A percentile compares a stretch with the other conserved stretches of the same genome.
phyloP scores from a whole-genome alignment of 2,113 vertebrate species.

The Atrichornis clamosus region DNA sequence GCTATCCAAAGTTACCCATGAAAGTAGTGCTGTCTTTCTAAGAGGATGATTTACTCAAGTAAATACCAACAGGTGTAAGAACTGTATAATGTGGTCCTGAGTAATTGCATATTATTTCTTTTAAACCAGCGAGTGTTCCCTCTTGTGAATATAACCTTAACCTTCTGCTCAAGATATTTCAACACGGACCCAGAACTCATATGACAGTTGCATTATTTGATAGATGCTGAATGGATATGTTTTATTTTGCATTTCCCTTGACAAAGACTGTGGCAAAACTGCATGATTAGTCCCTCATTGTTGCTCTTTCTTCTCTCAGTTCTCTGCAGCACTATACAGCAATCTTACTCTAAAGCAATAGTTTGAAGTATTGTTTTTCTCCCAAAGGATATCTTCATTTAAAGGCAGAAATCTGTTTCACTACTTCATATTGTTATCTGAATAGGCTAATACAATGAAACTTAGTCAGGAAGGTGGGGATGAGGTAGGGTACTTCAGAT shows the following conservation, averaged over 20 bases:
- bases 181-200: neutral
- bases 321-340: neutral
- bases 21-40: neutral
- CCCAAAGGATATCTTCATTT: neutral
- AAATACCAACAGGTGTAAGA: neutral
- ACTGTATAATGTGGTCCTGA: neutral
- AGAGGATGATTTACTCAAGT: neutral
- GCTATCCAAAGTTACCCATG: neutral
- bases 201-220: neutral
- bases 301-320: neutral
- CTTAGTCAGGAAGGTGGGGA: neutral
- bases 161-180: neutral
- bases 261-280: neutral
- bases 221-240: neutral
- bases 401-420: neutral
- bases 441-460: neutral
- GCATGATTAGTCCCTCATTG: neutral
- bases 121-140: fast-evolving
- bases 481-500: neutral
- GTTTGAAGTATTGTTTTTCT: neutral
- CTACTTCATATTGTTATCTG: neutral
- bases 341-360: neutral
- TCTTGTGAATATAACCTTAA: neutral
- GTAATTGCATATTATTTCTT: neutral
- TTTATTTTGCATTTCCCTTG: slow-evolving; percentile 14